Conservation (phyloP, 2,113 vertebrate species). For the Athene noctua region DNA sequence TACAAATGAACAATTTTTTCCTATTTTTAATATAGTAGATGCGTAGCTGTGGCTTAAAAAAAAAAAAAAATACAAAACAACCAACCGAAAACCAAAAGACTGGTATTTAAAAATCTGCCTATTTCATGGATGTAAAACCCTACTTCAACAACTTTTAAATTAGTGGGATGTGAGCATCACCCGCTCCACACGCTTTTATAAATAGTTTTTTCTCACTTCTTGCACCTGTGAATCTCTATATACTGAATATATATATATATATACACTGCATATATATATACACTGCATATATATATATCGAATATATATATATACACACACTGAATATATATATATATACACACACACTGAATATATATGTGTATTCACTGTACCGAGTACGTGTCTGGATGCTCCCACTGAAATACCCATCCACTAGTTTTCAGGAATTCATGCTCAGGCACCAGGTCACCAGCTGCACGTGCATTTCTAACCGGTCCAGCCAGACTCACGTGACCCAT, state of each 20-base stretch:
- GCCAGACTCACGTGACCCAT: background rate
- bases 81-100: background rate
- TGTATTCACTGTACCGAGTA: background rate
- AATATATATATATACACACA: too few relatives aligned
- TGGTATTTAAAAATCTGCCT: fast-evolving
- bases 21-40: background rate
- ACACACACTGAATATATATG: too few relatives aligned
- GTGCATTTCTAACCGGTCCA: background rate
- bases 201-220: background rate
- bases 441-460: background rate
- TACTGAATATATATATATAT: too few relatives aligned
- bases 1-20: background rate
- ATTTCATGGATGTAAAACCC: background rate
- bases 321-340: too few relatives aligned
- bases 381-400: background rate
- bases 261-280: too few relatives aligned
- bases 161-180: background rate
- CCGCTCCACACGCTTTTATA: fast-evolving
- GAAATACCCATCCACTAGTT: background rate
- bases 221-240: background rate
- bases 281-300: too few relatives aligned
- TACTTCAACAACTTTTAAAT: background rate
- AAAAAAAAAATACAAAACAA: background rate
- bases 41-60: background rate
- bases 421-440: background rate